Conservation (phyloP, 1,140 invertebrate genomes). For the Teleogryllus occipitalis region DNA sequence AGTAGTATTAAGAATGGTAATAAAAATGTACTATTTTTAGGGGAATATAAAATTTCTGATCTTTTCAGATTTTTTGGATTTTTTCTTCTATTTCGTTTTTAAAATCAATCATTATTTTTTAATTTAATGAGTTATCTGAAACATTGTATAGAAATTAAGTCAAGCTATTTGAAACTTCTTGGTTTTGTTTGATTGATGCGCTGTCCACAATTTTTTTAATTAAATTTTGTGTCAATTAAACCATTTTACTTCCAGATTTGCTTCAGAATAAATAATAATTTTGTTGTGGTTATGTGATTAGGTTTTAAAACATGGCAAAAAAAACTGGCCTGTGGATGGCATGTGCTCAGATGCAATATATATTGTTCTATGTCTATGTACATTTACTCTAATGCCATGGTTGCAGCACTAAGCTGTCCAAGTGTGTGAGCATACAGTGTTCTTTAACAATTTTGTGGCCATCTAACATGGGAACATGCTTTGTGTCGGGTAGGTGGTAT, state of each 20-base stretch:
- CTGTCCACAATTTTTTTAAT: not conserved
- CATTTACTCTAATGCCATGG: not conserved
- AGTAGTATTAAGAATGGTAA: too few relatives aligned
- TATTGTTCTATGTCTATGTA: not conserved
- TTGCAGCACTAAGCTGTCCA: not conserved
- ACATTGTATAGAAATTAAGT: not conserved
- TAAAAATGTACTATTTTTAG: too few relatives aligned
- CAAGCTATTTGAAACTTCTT: not conserved
- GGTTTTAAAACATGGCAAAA: not conserved
- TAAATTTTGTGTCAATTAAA: not conserved
- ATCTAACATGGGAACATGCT: not conserved
- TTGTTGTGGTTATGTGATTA: too few relatives aligned
- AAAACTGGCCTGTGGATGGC: not conserved
- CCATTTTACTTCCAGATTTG: too few relatives aligned
- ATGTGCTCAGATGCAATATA: not conserved
- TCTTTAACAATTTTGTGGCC: not conserved
- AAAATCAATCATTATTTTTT: too few relatives aligned
- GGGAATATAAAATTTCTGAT: too few relatives aligned
- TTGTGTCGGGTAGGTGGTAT: not conserved
- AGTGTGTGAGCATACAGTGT: not conserved
- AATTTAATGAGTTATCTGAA: too few relatives aligned
- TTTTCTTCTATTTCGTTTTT: too few relatives aligned
- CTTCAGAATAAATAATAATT: too few relatives aligned
- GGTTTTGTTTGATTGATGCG: not conserved
- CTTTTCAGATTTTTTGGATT: too few relatives aligned